A percentile compares a stretch with the other conserved stretches of the same genome.
phyloP scores from a whole-genome alignment of 2,888 invertebrate species.

The Zaprionus bogoriensis region DNA sequence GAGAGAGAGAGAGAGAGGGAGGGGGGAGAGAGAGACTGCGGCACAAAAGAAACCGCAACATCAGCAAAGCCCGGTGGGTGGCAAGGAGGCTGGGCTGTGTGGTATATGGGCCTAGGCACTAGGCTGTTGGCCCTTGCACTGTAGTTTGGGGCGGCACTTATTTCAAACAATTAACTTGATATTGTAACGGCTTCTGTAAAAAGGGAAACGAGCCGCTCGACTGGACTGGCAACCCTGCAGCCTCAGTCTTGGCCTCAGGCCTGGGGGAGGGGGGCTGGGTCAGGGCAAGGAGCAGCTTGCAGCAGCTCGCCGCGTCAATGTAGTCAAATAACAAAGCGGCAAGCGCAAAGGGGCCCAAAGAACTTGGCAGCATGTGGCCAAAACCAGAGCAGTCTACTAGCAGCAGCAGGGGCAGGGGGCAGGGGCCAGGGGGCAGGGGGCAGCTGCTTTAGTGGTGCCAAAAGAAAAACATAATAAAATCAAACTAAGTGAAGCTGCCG shows the following conservation, averaged over 20 bases:
- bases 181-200: slow-evolving; percentile 74
- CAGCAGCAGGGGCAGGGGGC: background rate
- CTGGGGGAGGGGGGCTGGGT: no score
- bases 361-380: slow-evolving; percentile 74
- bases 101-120: slow-evolving; percentile 17
- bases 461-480: slow-evolving; percentile 78
- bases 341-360: slow-evolving; percentile 16
- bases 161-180: slow-evolving; percentile 80
- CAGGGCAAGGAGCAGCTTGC: slow-evolving; percentile 19
- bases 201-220: slow-evolving; percentile 38
- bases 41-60: slow-evolving; percentile 78
- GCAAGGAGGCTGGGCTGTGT: background rate
- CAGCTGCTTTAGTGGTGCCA: slow-evolving; percentile 56
- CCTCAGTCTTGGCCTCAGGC: no score
- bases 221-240: background rate
- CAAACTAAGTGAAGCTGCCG: slow-evolving; percentile 73
- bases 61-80: slow-evolving; percentile 55
- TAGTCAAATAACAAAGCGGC: slow-evolving; percentile 55
- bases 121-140: background rate
- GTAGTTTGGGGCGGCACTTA: slow-evolving; percentile 63
- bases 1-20: no score
- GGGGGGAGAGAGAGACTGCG: no score
- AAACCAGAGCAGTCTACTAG: slow-evolving; percentile 43
- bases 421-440: background rate
- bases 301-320: slow-evolving; percentile 38